Evolutionary conservation across 2,797 vertebrate species (phyloP).

Genomic region (Sebastes itinus): DNA sequence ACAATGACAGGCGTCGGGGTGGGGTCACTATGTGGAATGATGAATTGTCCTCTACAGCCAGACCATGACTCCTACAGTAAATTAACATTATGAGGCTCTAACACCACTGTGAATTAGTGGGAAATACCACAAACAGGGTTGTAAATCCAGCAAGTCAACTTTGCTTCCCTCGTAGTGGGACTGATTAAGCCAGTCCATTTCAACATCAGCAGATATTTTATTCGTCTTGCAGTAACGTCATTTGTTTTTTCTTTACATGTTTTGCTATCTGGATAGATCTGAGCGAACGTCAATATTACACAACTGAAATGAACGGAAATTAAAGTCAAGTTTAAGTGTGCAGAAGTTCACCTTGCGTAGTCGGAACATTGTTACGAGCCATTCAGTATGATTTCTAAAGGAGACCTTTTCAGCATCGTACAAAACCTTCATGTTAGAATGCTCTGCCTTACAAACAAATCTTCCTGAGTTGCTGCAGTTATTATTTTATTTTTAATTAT

Average conservation of each 20-base stretch:
- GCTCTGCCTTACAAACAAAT: not conserved
- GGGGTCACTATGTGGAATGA: conserved; percentile 77
- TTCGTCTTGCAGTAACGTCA: not conserved
- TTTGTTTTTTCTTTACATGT: not conserved
- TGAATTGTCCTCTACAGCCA: conserved; percentile 82
- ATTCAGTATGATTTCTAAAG: conserved; percentile 1
- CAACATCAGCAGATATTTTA: conserved; percentile 47
- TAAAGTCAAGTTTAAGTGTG: not conserved
- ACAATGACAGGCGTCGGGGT: not conserved
- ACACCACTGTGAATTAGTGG: conserved; percentile 82
- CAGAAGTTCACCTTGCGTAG: not conserved
- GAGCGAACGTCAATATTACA: not conserved
- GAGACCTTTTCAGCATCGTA: not conserved
- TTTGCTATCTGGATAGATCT: not conserved
- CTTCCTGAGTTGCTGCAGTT: not conserved
- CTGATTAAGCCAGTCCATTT: conserved; percentile 80
- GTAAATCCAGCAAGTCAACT: conserved; percentile 81
- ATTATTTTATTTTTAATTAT: not conserved
- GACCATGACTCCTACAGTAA: conserved; percentile 65
- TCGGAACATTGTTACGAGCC: not conserved
- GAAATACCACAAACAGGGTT: conserved; percentile 54
- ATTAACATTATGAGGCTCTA: conserved; percentile 75
- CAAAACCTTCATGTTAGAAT: not conserved
- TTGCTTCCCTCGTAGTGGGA: conserved; percentile 70
- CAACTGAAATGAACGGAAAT: not conserved